Conservation (phyloP, 2,888 invertebrate species). For the Drosophila histrio region DNA sequence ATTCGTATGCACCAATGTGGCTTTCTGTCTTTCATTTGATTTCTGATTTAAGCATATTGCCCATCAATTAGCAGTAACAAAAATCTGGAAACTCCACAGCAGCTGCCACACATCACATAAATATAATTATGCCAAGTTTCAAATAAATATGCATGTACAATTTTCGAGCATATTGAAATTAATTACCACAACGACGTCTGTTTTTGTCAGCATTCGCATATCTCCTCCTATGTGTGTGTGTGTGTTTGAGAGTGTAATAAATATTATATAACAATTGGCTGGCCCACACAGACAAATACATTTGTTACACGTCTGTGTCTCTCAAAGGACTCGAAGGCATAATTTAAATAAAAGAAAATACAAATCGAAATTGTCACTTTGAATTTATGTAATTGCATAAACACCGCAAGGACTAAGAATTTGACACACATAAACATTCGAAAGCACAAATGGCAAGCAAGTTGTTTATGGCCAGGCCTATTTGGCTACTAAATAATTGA, state of each 20-base stretch:
- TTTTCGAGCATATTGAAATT: constrained; percentile 67
- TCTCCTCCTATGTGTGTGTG: constrained; percentile 19
- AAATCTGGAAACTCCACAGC: constrained; percentile 4
- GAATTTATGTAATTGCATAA: constrained; percentile 74
- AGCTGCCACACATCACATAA: constrained; percentile 57
- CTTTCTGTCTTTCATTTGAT: constrained; percentile 31
- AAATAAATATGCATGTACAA: constrained; percentile 49
- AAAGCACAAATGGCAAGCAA: constrained; percentile 3
- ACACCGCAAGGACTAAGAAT: constrained; percentile 57
- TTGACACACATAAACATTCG: neutral
- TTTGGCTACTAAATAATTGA: constrained; percentile 67
- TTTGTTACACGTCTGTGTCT: neutral
- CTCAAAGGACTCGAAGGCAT: constrained; percentile 58
- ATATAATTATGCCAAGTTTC: constrained; percentile 70
- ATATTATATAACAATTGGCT: constrained; percentile 63
- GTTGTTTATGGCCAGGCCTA: constrained; percentile 45
- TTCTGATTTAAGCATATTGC: constrained; percentile 30
- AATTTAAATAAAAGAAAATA: constrained; percentile 76
- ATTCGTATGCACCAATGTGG: neutral
- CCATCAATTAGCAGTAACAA: constrained; percentile 59
- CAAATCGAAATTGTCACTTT: constrained; percentile 75
- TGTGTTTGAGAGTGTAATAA: constrained; percentile 51
- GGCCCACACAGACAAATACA: constrained; percentile 10
- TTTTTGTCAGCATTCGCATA: constrained; percentile 39
- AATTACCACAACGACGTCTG: constrained; percentile 73